Percentiles rank a stretch among this genome's conserved stretches.
phyloP scores from a whole-genome alignment of 92 coral and sea anemone species.

The Hydrozoanthus gracilis region DNA sequence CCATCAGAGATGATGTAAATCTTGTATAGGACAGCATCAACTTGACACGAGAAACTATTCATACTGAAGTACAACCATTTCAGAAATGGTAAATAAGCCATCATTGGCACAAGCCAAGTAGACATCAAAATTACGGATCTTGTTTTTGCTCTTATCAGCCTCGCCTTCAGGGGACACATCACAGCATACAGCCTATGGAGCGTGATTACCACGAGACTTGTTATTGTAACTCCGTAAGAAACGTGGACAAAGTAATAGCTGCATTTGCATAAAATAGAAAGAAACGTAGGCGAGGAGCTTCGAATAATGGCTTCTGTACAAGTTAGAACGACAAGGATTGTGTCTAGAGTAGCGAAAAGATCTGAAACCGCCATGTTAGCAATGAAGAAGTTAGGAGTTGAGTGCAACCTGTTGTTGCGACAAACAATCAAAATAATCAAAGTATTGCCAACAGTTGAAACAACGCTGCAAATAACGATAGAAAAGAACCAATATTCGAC shows the following conservation, averaged over 20 bases:
- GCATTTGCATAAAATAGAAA: background rate
- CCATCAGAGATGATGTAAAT: background rate
- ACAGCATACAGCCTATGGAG: constrained; percentile 11
- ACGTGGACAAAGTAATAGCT: background rate
- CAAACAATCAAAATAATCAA: constrained; percentile 3
- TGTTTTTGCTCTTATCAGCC: background rate
- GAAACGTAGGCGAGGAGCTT: background rate
- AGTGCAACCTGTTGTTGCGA: constrained; percentile 18
- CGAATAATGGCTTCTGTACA: background rate
- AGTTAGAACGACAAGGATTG: background rate
- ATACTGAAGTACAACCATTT: background rate
- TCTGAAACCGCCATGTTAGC: constrained; percentile 23
- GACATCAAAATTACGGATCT: background rate
- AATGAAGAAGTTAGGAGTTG: constrained; percentile 27
- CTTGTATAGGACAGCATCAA: background rate
- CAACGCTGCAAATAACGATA: background rate
- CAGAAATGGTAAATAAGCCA: background rate
- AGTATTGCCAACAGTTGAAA: background rate
- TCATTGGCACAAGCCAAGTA: background rate
- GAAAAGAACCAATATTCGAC: background rate
- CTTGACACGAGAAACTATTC: background rate
- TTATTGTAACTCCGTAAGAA: background rate
- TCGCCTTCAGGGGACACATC: background rate
- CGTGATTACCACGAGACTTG: constrained; percentile 6
- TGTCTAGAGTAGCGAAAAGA: background rate